A percentile compares a stretch with the other conserved stretches of the same genome.
These are phyloP conservation scores for Triplophysa rosa DNA, from an alignment of 2,113 vertebrate genomes.

Conservation along the genomic window DNA sequence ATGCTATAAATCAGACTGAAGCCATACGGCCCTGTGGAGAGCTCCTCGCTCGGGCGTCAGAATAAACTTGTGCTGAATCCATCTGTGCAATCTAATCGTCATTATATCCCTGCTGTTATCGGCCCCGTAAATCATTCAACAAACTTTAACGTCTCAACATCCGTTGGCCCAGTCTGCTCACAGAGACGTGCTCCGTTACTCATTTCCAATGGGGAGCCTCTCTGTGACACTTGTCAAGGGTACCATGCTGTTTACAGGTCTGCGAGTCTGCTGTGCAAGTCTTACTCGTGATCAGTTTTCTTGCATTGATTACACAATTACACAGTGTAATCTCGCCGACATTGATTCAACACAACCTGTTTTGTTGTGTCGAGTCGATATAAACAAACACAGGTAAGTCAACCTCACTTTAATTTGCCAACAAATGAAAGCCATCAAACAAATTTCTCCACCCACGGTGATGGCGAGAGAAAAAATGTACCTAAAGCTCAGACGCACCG, in stretches of 20 bases:
- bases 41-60: slow-evolving; percentile 56
- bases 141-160: slow-evolving; percentile 51
- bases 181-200: slow-evolving; percentile 16
- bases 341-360: slow-evolving; percentile 13
- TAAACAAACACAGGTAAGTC: slow-evolving; percentile 30
- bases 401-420: slow-evolving; percentile 22
- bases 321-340: slow-evolving; percentile 5
- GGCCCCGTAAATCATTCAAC: slow-evolving; percentile 60
- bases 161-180: slow-evolving; percentile 45
- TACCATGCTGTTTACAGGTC: slow-evolving; percentile 21
- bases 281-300: neutral
- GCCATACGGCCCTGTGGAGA: slow-evolving; percentile 61
- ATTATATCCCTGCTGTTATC: slow-evolving; percentile 62
- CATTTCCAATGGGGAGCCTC: slow-evolving; percentile 6
- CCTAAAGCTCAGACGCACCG: neutral
- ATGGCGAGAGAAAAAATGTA: neutral
- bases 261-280: slow-evolving; percentile 17
- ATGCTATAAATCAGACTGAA: slow-evolving; percentile 61
- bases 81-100: slow-evolving; percentile 59
- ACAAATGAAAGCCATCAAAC: neutral
- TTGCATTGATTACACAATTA: slow-evolving; percentile 36
- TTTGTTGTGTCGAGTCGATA: slow-evolving; percentile 17
- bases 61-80: slow-evolving; percentile 57
- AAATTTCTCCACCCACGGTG: neutral
- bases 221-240: neutral